A percentile compares a stretch with the other conserved stretches of the same genome.
phyloP scores from a whole-genome alignment of 1,140 invertebrate species.

The Drosophila ironensis region DNA sequence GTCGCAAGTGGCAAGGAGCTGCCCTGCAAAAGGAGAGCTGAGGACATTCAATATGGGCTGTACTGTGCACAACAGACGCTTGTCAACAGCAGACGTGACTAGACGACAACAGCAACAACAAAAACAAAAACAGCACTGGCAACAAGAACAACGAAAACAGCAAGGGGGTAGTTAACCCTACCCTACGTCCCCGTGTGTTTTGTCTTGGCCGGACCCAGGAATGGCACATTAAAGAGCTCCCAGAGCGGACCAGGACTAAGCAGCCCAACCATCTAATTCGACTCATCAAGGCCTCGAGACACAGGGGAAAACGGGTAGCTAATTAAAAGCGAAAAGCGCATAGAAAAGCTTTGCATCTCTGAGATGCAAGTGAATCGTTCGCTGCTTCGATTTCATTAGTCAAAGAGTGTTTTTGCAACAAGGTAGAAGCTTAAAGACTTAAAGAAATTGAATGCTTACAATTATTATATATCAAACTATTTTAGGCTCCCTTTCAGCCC shows the following conservation, averaged over 20 bases:
- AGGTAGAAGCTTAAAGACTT: too few species aligned
- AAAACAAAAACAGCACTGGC: slow-evolving; percentile 24
- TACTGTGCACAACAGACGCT: slow-evolving; percentile 62
- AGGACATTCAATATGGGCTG: slow-evolving; percentile 66
- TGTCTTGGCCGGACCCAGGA: slow-evolving; percentile 26
- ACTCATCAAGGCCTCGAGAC: not conserved
- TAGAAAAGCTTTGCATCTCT: not conserved
- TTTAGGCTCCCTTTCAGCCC: too few species aligned
- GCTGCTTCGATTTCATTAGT: too few species aligned
- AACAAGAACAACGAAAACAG: slow-evolving; percentile 24
- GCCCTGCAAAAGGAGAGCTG: slow-evolving; percentile 1
- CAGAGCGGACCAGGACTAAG: too few species aligned
- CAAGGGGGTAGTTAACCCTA: not conserved
- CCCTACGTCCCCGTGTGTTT: too few species aligned
- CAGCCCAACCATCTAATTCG: slow-evolving; percentile 28
- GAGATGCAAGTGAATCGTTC: too few species aligned
- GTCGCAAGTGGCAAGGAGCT: slow-evolving; percentile 2
- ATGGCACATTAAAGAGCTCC: slow-evolving; percentile 26
- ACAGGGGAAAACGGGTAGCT: not conserved
- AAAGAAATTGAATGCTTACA: too few species aligned
- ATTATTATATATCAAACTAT: too few species aligned
- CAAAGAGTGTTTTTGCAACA: too few species aligned
- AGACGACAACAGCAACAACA: slow-evolving; percentile 53
- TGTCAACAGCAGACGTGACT: slow-evolving; percentile 71
- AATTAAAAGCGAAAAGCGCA: not conserved